A percentile compares a stretch with the other conserved stretches of the same genome.
Evolutionary conservation across 2,797 vertebrate genomes (phyloP).

Genomic region (Pantherophis alleghaniensis): DNA sequence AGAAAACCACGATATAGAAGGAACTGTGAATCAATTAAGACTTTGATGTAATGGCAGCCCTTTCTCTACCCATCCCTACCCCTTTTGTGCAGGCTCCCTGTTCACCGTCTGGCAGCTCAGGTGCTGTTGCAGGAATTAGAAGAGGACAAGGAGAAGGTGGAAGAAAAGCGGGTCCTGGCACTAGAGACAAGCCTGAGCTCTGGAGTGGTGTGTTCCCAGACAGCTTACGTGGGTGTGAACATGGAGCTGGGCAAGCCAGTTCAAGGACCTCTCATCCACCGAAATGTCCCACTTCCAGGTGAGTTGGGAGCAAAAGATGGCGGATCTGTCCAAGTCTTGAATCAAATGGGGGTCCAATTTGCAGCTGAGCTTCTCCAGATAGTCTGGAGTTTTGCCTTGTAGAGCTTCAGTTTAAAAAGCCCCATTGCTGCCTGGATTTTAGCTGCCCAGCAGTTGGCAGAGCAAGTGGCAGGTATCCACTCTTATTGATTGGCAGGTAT

Average conservation of each 20-base stretch:
- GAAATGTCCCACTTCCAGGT: slow-evolving; percentile 51
- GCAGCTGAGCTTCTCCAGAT: background rate
- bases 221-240: slow-evolving; percentile 75
- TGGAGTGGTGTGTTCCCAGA: slow-evolving; percentile 74
- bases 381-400: background rate
- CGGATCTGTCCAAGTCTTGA: background rate
- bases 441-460: background rate
- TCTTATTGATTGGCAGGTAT: background rate
- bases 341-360: background rate
- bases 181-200: slow-evolving; percentile 24
- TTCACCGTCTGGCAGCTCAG: slow-evolving; percentile 22
- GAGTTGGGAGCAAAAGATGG: background rate
- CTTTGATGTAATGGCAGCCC: background rate
- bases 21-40: background rate
- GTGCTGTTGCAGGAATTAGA: slow-evolving; percentile 13
- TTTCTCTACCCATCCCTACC: background rate
- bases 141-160: background rate
- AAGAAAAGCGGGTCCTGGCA: background rate
- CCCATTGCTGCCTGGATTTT: background rate
- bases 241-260: slow-evolving; percentile 60
- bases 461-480: background rate
- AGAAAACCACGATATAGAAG: background rate
- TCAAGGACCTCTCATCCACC: slow-evolving; percentile 64
- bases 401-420: background rate
- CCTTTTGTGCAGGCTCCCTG: background rate